phyloP scores from a whole-genome alignment of 30 jellyfish, hydroid and myxozoan species.

The Nemopilema nomurai region DNA sequence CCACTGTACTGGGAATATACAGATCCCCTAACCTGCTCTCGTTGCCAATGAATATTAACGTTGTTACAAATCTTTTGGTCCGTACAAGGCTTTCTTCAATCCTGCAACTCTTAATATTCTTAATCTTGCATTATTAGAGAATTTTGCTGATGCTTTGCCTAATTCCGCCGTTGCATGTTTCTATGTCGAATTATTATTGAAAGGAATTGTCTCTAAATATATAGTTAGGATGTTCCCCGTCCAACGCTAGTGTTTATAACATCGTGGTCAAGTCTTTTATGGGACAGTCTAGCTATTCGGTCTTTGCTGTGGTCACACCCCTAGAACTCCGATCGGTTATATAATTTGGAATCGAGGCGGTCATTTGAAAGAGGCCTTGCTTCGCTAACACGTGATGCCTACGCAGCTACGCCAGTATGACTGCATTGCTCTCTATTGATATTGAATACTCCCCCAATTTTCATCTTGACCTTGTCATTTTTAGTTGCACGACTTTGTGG shows the following conservation, averaged over 20 bases:
- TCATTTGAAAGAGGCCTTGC: neutral
- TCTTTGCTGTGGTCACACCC: too few relatives aligned
- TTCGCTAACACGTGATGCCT: too few relatives aligned
- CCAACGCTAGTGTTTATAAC: neutral
- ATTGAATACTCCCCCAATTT: too few relatives aligned
- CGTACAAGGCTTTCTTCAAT: conserved; percentile 22
- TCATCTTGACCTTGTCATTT: neutral
- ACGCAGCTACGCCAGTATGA: too few relatives aligned
- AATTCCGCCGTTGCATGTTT: conserved; percentile 8
- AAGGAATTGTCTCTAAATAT: neutral
- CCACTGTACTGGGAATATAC: neutral
- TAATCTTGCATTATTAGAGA: conserved; percentile 23
- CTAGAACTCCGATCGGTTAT: too few relatives aligned
- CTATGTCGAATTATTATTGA: neutral
- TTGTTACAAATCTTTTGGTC: conserved; percentile 32
- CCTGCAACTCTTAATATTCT: conserved; percentile 7
- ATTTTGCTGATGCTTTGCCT: conserved; percentile 23
- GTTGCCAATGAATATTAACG: conserved; percentile 5
- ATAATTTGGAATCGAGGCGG: neutral
- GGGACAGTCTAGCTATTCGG: too few relatives aligned
- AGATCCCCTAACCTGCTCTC: conserved; percentile 31
- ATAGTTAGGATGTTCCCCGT: neutral
- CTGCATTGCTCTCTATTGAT: too few relatives aligned
- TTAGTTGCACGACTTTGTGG: conserved; percentile 39
- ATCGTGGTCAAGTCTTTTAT: neutral